These are phyloP conservation scores for Drosophila diplacantha DNA, from an alignment of 2,888 invertebrate genomes.

Conservation along the genomic window DNA sequence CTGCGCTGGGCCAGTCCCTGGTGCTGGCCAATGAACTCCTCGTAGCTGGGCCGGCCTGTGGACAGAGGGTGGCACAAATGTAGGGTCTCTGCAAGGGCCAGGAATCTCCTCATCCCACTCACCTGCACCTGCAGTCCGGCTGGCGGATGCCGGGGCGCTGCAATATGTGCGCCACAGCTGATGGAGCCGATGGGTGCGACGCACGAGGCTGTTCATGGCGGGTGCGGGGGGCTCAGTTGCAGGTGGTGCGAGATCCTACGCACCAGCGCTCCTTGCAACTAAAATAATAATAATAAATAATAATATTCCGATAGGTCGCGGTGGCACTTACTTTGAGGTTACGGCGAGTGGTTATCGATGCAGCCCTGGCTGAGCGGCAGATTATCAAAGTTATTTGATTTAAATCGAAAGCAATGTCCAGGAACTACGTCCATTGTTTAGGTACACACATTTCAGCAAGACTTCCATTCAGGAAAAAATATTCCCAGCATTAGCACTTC, in stretches of 20 bases:
- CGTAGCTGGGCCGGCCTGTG: slow-evolving; percentile 75
- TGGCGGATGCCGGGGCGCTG: slow-evolving; percentile 17
- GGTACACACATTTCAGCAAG: neutral
- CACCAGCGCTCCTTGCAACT: slow-evolving; percentile 5
- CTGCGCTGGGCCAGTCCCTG: slow-evolving; percentile 83
- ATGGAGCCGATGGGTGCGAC: slow-evolving; percentile 43
- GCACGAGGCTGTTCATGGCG: slow-evolving; percentile 61
- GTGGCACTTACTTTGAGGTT: slow-evolving; percentile 47
- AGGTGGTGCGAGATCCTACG: slow-evolving; percentile 3
- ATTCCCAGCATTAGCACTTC: fast-evolving
- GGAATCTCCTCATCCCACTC: slow-evolving; percentile 6
- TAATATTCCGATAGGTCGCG: slow-evolving; percentile 2
- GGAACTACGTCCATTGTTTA: fast-evolving
- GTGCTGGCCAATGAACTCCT: slow-evolving; percentile 81
- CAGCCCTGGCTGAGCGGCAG: slow-evolving; percentile 6
- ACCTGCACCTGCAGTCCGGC: slow-evolving; percentile 29
- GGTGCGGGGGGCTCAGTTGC: slow-evolving; percentile 1
- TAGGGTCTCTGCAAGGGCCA: neutral
- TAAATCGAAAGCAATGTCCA: too few relatives aligned
- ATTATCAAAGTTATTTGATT: neutral
- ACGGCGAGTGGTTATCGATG: slow-evolving; percentile 27
- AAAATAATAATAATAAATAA: slow-evolving; percentile 16
- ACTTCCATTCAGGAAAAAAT: slow-evolving; percentile 6
- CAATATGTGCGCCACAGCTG: slow-evolving; percentile 52
- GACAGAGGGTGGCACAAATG: too few relatives aligned